A percentile compares a stretch with the other conserved stretches of the same genome.
phyloP scores from a whole-genome alignment of 2,113 vertebrate species.

The Dasyprocta punctata region DNA sequence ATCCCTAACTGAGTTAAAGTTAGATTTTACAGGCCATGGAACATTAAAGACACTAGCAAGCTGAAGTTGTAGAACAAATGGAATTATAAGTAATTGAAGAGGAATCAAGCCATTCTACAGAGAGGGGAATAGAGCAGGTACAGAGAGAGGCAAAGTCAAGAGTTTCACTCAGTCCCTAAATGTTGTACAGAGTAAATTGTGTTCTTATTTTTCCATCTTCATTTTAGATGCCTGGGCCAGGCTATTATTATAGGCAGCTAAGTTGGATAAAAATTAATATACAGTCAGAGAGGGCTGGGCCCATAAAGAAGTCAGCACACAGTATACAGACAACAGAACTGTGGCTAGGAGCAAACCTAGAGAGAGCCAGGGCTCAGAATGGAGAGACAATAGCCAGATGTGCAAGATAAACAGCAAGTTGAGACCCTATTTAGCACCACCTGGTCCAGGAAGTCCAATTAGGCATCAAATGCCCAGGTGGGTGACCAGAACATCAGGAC shows the following conservation, averaged over 20 bases:
- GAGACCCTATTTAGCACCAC: background rate
- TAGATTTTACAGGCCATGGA: background rate
- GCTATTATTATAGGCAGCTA: background rate
- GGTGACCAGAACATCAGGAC: background rate
- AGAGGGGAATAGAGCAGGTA: background rate
- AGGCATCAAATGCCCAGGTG: background rate
- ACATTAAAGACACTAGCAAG: background rate
- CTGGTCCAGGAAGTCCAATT: background rate
- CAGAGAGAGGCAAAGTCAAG: background rate
- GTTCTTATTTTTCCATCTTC: background rate
- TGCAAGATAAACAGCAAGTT: background rate
- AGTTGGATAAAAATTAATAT: background rate
- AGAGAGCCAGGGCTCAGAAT: background rate
- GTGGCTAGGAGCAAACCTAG: background rate
- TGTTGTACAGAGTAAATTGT: fast-evolving
- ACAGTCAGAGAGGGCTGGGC: background rate
- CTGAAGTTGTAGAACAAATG: background rate
- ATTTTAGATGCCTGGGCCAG: background rate
- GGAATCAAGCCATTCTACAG: background rate
- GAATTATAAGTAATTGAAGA: background rate
- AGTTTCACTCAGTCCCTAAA: fast-evolving
- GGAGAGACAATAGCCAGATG: background rate
- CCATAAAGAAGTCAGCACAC: background rate
- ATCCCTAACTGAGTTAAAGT: background rate
- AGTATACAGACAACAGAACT: background rate